Conservation (phyloP, 1,140 invertebrate species). For the Proales similis region DNA sequence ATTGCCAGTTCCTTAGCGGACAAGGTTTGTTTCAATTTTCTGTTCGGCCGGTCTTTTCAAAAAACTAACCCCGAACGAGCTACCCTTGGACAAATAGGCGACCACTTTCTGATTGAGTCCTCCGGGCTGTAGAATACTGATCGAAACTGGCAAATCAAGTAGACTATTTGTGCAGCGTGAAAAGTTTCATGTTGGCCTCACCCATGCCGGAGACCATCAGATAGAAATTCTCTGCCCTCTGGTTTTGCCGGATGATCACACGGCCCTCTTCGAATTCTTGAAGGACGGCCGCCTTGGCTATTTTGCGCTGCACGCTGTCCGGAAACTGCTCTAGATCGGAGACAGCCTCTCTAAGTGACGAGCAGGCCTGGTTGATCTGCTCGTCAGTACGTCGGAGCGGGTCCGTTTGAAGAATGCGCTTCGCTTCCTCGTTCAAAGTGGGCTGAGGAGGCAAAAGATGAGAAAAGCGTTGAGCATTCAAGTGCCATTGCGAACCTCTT, state of each 20-base stretch:
- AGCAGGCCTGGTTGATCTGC: conserved; percentile 47
- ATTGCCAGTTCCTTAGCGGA: conserved; percentile 39
- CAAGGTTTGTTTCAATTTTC: conserved; percentile 1
- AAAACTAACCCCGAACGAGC: conserved; percentile 37
- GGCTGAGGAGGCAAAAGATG: conserved; percentile 42
- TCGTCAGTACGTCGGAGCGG: conserved; percentile 44
- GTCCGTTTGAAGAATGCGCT: conserved; percentile 44
- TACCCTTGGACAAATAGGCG: conserved; percentile 38
- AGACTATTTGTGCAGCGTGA: no score
- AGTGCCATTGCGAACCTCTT: background rate
- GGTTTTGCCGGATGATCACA: conserved; percentile 52
- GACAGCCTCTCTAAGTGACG: conserved; percentile 45
- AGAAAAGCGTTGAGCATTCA: background rate
- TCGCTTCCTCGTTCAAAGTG: conserved; percentile 46
- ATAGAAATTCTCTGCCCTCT: conserved; percentile 52
- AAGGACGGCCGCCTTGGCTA: conserved; percentile 47
- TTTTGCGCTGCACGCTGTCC: conserved; percentile 50
- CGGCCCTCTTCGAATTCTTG: conserved; percentile 46
- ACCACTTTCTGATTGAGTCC: conserved; percentile 33
- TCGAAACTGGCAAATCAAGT: no score
- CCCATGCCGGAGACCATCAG: conserved; percentile 50
- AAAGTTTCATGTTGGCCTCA: background rate
- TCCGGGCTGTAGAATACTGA: conserved; percentile 8
- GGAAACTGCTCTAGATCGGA: conserved; percentile 50
- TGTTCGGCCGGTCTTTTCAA: background rate